phyloP scores from a whole-genome alignment of 2,113 vertebrate genomes.

The Channa maculata region DNA sequence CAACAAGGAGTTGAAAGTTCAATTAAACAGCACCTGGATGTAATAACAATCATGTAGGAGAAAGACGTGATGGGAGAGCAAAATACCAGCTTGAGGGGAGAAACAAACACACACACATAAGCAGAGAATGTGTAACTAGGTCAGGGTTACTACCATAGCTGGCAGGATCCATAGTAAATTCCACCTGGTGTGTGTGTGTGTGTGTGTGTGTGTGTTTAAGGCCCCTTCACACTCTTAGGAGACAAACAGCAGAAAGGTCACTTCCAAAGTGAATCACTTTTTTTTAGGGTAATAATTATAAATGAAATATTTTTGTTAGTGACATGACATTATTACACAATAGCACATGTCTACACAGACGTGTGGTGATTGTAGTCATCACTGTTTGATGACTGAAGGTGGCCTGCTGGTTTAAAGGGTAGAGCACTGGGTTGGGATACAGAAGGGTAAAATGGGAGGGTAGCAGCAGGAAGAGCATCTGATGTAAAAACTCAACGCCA shows the following conservation, averaged over 20 bases:
- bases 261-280: not conserved
- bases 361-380: too few relatives aligned
- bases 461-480: too few relatives aligned
- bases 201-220: conserved; percentile 6
- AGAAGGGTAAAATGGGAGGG: too few relatives aligned
- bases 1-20: conserved; percentile 26
- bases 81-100: not conserved
- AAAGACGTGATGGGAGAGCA: conserved; percentile 8
- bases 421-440: too few relatives aligned
- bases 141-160: conserved; percentile 14
- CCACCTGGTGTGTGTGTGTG: conserved; percentile 19
- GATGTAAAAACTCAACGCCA: too few relatives aligned
- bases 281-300: too few relatives aligned
- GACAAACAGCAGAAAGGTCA: conserved; percentile 29
- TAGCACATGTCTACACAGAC: too few relatives aligned
- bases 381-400: too few relatives aligned
- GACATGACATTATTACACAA: too few relatives aligned
- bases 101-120: conserved; percentile 9
- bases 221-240: not conserved
- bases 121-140: conserved; percentile 24
- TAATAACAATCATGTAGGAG: conserved; percentile 13
- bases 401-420: too few relatives aligned
- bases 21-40: not conserved
- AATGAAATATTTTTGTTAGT: too few relatives aligned
- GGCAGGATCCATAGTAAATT: not conserved